phyloP scores from a whole-genome alignment of 2,888 invertebrate genomes.

The Hirtodrosophila duncani region DNA sequence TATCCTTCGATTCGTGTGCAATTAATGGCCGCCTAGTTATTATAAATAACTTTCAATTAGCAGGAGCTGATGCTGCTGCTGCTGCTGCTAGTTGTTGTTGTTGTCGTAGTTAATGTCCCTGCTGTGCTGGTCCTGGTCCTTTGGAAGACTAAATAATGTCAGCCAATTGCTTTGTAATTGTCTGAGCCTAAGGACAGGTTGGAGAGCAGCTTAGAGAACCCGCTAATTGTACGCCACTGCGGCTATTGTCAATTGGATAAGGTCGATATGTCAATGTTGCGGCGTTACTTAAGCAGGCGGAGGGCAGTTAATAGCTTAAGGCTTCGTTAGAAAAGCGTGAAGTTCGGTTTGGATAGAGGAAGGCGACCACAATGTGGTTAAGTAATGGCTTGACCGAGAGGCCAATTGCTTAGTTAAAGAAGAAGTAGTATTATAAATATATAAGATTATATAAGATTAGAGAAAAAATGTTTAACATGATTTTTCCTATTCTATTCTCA shows the following conservation, averaged over 20 bases:
- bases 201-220: not conserved
- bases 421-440: too few relatives aligned
- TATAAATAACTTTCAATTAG: constrained; percentile 64
- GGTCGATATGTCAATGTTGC: constrained; percentile 5
- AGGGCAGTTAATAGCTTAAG: too few relatives aligned
- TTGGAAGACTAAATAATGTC: constrained; percentile 10
- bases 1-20: constrained; percentile 12
- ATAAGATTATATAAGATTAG: too few relatives aligned
- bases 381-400: too few relatives aligned
- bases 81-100: constrained; percentile 14
- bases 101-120: not conserved
- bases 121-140: not conserved
- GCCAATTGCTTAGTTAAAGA: too few relatives aligned
- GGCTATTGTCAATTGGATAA: constrained; percentile 6
- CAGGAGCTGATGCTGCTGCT: constrained; percentile 34
- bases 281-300: constrained; percentile 1
- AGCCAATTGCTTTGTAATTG: constrained; percentile 49
- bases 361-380: too few relatives aligned
- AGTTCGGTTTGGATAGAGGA: too few relatives aligned
- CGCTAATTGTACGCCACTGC: not conserved
- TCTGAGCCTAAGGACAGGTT: constrained; percentile 5
- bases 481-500: too few relatives aligned
- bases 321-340: too few relatives aligned
- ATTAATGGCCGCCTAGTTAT: constrained; percentile 34
- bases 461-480: too few relatives aligned